phyloP scores from a whole-genome alignment of 1,140 invertebrate genomes.

The Amyelois transitella region DNA sequence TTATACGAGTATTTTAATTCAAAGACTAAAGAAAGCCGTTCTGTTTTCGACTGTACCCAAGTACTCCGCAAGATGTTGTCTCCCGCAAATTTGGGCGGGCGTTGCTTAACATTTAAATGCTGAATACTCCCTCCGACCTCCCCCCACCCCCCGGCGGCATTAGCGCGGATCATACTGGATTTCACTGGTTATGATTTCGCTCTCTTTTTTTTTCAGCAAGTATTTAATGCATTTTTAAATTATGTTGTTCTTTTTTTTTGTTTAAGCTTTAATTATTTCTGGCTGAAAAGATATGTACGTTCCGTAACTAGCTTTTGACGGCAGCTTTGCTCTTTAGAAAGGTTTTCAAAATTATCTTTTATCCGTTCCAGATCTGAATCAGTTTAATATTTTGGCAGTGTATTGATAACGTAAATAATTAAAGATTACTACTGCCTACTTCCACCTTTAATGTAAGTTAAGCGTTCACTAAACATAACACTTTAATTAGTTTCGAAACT shows the following conservation, averaged over 20 bases:
- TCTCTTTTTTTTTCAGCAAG: not conserved
- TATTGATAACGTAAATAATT: not conserved
- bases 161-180: constrained; percentile 21
- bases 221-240: constrained; percentile 1
- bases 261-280: not conserved
- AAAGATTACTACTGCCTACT: not conserved
- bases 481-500: no score
- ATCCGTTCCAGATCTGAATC: no score
- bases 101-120: constrained; percentile 65
- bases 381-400: no score
- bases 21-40: constrained; percentile 15
- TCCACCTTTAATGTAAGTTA: not conserved
- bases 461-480: no score
- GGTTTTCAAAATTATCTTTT: not conserved
- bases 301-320: not conserved
- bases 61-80: constrained; percentile 49
- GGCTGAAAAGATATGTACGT: not conserved
- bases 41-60: constrained; percentile 22
- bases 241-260: not conserved
- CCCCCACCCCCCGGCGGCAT: constrained; percentile 6
- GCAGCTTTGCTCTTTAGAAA: not conserved
- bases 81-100: constrained; percentile 58
- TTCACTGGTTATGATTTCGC: not conserved
- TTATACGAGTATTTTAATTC: no score
- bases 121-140: constrained; percentile 28